A percentile compares a stretch with the other conserved stretches of the same genome.
Evolutionary conservation across 2,113 vertebrate genomes (phyloP).

Genomic region (Alligator sinensis): DNA sequence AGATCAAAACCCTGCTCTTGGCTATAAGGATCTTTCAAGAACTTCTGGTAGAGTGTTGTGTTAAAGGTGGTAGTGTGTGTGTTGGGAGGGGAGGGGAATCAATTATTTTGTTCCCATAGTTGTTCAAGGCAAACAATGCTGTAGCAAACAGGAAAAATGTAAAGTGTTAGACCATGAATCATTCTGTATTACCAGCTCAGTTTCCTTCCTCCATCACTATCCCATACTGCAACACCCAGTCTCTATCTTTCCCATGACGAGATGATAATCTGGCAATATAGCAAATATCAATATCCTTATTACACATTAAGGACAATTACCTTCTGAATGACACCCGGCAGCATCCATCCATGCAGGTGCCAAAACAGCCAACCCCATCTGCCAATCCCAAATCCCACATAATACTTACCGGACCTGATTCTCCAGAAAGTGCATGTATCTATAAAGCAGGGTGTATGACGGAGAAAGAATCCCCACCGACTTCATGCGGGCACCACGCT

Average conservation of each 20-base stretch:
- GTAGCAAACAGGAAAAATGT: neutral
- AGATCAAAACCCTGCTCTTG: neutral
- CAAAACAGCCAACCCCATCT: neutral
- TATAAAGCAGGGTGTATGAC: conserved; percentile 95
- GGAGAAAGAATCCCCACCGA: conserved; percentile 96
- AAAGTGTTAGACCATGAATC: neutral
- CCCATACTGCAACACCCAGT: neutral
- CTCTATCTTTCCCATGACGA: neutral
- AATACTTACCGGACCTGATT: conserved; percentile 94
- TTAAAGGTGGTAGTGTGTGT: neutral
- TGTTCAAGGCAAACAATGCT: neutral
- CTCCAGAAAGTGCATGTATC: conserved; percentile 99
- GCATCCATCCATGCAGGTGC: neutral
- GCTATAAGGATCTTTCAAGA: neutral
- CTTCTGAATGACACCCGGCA: neutral
- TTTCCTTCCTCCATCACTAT: neutral
- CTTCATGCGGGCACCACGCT: conserved; percentile 97
- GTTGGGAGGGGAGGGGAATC: neutral
- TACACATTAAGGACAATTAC: no score
- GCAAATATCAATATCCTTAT: no score
- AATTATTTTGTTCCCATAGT: neutral
- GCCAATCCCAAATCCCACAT: neutral
- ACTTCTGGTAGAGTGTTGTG: neutral
- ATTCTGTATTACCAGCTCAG: neutral
- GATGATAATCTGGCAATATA: neutral